Evolutionary conservation across 1,140 invertebrate genomes (phyloP), one percentile per base, ranked within the genome.

Genomic region (Aleiodes sp.): DNA sequence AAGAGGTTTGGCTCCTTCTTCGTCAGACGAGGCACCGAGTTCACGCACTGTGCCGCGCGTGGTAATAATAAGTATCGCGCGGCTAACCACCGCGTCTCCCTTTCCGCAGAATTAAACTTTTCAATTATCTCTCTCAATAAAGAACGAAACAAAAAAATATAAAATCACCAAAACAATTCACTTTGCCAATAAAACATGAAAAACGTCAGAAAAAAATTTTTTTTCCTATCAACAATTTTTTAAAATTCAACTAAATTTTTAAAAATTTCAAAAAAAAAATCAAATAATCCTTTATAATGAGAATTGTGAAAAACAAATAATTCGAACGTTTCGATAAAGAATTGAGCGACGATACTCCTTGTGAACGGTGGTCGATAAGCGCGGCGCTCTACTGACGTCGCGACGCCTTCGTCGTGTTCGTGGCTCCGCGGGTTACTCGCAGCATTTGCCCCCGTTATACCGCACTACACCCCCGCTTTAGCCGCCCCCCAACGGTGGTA

Each of bases 331-430:
- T 10, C 9, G 4, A 57, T 9, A 24, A 57, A 31, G 16, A 19
- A 28, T 10, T 28, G 26, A 43, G 71, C 72, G 75, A 77, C 70
- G 73, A n/a, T 31, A 69, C 66, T 79, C 77, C n/a, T 77, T 76
- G 75, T 75, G 73, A 76, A 71, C 26, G 76, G 78, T 84, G 80
- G 80, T 82, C 81, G 82, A 84, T 83, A 84, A n/a, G 82, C 80
- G 76, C 80, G 81, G 80, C 80, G 81, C 81, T 82, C 79, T 80
- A 84, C 82, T 84, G 80, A 83, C 80, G 82, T 83, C 82, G 82
- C 81, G 81, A 81, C 82, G 82, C 78, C 73, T n/a, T 78, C 76
- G 80, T 81, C 77, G 78, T 80, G 76, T 81, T n/a, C 78, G 77
- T 80, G 75, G 77, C 73, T n/a, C 73, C 78, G 77, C 79, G 74